Percentiles rank a stretch among this genome's conserved stretches.
These are phyloP conservation scores for Antechinus stuartii DNA, from an alignment of 2,113 vertebrate species.

Conservation along the genomic window DNA sequence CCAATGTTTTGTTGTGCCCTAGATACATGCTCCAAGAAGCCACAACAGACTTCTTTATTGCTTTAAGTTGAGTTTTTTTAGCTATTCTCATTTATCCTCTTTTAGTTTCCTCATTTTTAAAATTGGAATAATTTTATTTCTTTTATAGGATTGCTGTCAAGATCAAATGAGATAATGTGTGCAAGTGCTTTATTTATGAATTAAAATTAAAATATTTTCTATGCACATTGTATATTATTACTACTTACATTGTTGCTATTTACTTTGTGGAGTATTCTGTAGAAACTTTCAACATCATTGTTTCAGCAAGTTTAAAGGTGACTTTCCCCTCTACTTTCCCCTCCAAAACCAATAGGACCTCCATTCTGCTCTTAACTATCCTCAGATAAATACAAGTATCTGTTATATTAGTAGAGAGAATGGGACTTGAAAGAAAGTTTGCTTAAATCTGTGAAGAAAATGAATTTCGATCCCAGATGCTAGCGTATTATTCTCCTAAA, in stretches of 20 bases:
- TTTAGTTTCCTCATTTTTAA: not conserved
- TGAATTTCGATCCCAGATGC: slow-evolving; percentile 76
- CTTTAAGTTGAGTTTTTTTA: not conserved
- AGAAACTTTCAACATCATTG: not conserved
- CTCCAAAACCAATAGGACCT: slow-evolving; percentile 50
- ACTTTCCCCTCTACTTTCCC: not conserved
- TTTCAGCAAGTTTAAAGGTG: slow-evolving; percentile 32
- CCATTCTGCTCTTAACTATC: slow-evolving; percentile 55
- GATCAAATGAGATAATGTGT: not conserved
- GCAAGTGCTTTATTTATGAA: not conserved
- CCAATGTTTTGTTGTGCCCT: not conserved
- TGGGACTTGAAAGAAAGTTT: slow-evolving; percentile 74
- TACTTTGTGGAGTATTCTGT: not conserved
- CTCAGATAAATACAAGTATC: slow-evolving; percentile 65
- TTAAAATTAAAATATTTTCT: not conserved
- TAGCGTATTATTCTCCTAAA: slow-evolving; percentile 78
- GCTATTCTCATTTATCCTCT: not conserved
- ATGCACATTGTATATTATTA: not conserved
- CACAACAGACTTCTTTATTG: not conserved
- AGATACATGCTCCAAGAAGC: not conserved
- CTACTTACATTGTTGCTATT: not conserved
- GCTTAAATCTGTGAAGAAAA: slow-evolving; percentile 83
- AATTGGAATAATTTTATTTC: not conserved
- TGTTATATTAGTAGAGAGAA: slow-evolving; percentile 70
- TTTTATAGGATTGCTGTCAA: not conserved